Evolutionary conservation across 2,888 invertebrate species (phyloP), one percentile per base, ranked within the genome.

Genomic region (Laothoe populi): DNA sequence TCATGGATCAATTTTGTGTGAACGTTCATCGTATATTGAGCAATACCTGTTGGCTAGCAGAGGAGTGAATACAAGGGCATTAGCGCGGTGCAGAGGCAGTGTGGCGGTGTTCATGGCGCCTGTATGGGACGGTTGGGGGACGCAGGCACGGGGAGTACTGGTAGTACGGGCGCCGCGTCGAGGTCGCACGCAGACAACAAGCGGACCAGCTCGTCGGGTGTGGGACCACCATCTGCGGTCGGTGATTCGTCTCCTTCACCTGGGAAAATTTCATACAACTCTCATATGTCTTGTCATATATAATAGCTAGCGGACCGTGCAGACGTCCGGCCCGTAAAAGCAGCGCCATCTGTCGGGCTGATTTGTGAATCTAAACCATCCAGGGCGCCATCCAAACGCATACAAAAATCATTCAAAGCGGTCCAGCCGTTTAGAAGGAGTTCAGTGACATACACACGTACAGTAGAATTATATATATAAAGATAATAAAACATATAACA

Each of bases 131-230:
- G 71, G 90, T 87, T 86, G 23, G 88, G 92, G 0, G 89, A 87
- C 90, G 82, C 35, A 86, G 38, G 38, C 38, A 38, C 38, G 26
- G 26, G 26, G 4, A 7, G 4, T 3, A 3, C 26, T 7, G 26
- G 3, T 3, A 4, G 86, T 31, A 94, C 94, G 0, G 96, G 97
- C 71, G 96, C 94, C 72, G 96, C 97, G 66, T 97, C 98, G 68
- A 99, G 94, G 87, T 99, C 99, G 91, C 98, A 99, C 73, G 98
- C 98, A 73, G 99, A 98, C 70, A 99, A 94, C 67, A 99, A 93
- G 31, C 96, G 95, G 74, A 99, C 95, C 66, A 99, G 93, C 91
- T 99, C 99, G 81, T 97, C 96, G 1, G 99, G 96, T 0, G 96
- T 96, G 35, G 99, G 99, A n/a, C 99, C 99, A 67, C 98, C 98